phyloP scores from a whole-genome alignment of 2,797 vertebrate species.

The Lutjanus campechanus region DNA sequence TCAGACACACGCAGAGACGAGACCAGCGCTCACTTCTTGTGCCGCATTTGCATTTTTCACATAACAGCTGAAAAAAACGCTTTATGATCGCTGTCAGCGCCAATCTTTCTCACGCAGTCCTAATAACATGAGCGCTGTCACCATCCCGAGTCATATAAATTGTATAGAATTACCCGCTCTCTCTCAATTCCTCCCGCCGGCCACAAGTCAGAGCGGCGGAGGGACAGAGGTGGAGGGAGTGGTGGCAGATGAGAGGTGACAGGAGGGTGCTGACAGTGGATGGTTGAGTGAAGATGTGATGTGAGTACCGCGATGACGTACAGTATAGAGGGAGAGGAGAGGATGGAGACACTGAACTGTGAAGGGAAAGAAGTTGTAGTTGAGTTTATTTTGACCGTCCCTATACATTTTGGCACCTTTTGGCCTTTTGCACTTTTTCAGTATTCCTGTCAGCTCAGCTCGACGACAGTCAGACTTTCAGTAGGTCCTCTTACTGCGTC shows the following conservation, averaged over 20 bases:
- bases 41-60: constrained; percentile 45
- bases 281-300: constrained; percentile 66
- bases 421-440: constrained; percentile 4
- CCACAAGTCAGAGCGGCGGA: constrained; percentile 16
- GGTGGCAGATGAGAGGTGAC: constrained; percentile 72
- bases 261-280: constrained; percentile 58
- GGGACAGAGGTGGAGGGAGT: constrained; percentile 34
- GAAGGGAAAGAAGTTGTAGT: constrained; percentile 2
- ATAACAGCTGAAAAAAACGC: constrained; percentile 18
- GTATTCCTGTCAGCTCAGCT: constrained; percentile 37
- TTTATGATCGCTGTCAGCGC: constrained; percentile 45
- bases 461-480: constrained; percentile 38
- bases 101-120: constrained; percentile 26
- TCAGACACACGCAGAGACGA: constrained; percentile 4
- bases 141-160: constrained; percentile 34
- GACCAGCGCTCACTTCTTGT: not conserved
- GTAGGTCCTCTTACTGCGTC: constrained; percentile 49
- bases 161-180: constrained; percentile 48
- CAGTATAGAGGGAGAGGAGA: not conserved
- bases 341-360: not conserved
- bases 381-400: constrained; percentile 14
- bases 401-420: constrained; percentile 3
- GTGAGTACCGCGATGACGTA: constrained; percentile 44
- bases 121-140: constrained; percentile 34
- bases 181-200: constrained; percentile 7